Percentiles rank a stretch among this genome's conserved stretches.
Conservation (phyloP, 2,888 invertebrate species). For the Phrixothrix hirtus region DNA sequence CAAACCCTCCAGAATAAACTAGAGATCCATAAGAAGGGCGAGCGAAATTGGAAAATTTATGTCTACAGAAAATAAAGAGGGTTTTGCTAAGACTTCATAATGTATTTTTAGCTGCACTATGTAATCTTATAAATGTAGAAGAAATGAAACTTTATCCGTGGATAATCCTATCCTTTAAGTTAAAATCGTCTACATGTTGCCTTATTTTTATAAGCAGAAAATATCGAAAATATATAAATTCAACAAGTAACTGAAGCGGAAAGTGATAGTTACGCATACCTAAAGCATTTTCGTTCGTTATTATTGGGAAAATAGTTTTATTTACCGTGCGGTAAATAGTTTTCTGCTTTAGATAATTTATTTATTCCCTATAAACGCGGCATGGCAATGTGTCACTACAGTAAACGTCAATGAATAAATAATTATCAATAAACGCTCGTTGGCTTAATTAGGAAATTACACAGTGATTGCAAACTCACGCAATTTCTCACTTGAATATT, state of each 20-base stretch:
- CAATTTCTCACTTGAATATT: slow-evolving; percentile 26
- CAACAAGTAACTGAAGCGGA: too few relatives aligned
- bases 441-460: slow-evolving; percentile 40
- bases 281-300: too few relatives aligned
- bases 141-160: slow-evolving; percentile 16
- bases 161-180: slow-evolving; percentile 20
- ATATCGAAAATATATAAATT: too few relatives aligned
- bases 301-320: neutral
- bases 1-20: slow-evolving; percentile 52
- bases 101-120: slow-evolving; percentile 40
- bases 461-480: slow-evolving; percentile 34
- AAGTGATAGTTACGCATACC: too few relatives aligned
- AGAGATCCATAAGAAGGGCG: slow-evolving; percentile 49
- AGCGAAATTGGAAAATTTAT: slow-evolving; percentile 57
- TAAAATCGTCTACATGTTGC: slow-evolving; percentile 12
- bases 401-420: slow-evolving; percentile 23
- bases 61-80: slow-evolving; percentile 52
- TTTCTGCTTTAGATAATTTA: slow-evolving; percentile 10
- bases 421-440: slow-evolving; percentile 24
- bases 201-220: too few relatives aligned
- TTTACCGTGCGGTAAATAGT: neutral
- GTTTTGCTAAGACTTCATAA: slow-evolving; percentile 44
- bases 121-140: slow-evolving; percentile 34
- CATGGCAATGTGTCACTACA: slow-evolving; percentile 11
- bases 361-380: slow-evolving; percentile 10